These are phyloP conservation scores for Psittacula echo DNA, from an alignment of 2,797 vertebrate genomes.

Conservation along the genomic window DNA sequence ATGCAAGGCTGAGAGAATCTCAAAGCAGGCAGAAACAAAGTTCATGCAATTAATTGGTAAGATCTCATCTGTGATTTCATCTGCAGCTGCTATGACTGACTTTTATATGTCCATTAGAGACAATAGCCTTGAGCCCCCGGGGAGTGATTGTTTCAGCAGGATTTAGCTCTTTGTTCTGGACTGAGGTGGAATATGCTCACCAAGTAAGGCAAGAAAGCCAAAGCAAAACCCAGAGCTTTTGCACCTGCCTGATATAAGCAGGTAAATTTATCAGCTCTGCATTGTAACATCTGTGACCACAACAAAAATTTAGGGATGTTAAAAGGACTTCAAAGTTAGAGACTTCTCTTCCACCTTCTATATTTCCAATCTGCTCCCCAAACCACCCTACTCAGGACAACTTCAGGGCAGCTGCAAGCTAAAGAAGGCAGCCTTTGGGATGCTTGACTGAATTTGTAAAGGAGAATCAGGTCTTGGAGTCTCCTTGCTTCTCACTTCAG, in stretches of 20 bases:
- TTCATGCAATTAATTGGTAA: constrained; percentile 59
- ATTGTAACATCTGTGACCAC: background rate
- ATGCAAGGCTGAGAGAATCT: constrained; percentile 49
- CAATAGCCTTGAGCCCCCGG: background rate
- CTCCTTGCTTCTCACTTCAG: background rate
- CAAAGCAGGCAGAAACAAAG: constrained; percentile 64
- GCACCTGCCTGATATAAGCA: background rate
- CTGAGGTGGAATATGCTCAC: background rate
- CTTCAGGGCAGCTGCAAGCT: background rate
- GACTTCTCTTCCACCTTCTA: background rate
- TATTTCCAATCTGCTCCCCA: background rate
- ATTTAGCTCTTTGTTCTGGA: constrained; percentile 46
- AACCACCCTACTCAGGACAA: background rate
- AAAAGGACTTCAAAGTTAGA: background rate
- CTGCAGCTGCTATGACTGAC: constrained; percentile 53
- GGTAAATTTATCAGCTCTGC: background rate
- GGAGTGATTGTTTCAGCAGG: background rate
- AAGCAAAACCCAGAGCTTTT: constrained; percentile 1
- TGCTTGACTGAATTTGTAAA: background rate
- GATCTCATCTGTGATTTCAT: constrained; percentile 58
- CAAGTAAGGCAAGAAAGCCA: background rate
- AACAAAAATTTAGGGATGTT: background rate
- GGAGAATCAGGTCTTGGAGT: background rate
- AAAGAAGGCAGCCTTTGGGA: background rate
- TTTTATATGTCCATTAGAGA: constrained; percentile 30